Conservation (phyloP, 2,797 vertebrate species). For the Pseudotriccus pelzelni region DNA sequence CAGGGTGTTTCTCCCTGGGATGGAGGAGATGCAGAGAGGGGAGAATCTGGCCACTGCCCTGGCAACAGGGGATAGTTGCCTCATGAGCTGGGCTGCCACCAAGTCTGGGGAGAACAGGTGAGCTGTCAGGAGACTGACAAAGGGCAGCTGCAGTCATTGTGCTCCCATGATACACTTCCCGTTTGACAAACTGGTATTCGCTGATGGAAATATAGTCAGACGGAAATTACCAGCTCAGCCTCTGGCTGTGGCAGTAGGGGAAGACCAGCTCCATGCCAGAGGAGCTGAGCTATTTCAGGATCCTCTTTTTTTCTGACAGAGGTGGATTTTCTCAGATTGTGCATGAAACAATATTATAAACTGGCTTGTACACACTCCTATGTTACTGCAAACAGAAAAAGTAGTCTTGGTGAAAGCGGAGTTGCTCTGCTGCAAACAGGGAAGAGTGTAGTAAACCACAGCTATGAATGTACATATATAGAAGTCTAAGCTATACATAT, state of each 20-base stretch:
- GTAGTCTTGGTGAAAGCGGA: background rate
- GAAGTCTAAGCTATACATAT: conserved; percentile 3
- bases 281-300: background rate
- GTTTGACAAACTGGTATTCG: background rate
- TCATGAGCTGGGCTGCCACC: background rate
- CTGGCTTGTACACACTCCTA: accelerated
- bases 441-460: background rate
- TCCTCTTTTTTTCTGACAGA: background rate
- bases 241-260: background rate
- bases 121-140: background rate
- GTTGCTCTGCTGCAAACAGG: background rate
- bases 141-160: background rate
- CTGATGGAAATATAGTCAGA: background rate
- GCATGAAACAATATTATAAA: background rate
- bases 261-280: background rate
- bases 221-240: background rate
- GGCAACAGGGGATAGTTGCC: background rate
- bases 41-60: background rate
- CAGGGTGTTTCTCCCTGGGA: accelerated
- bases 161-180: background rate
- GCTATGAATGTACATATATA: background rate
- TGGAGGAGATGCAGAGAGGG: background rate
- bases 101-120: background rate
- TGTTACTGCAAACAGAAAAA: background rate
- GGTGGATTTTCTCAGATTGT: background rate